These are phyloP conservation scores for Barnardius zonarius DNA, from an alignment of 2,113 vertebrate genomes.

Conservation along the genomic window DNA sequence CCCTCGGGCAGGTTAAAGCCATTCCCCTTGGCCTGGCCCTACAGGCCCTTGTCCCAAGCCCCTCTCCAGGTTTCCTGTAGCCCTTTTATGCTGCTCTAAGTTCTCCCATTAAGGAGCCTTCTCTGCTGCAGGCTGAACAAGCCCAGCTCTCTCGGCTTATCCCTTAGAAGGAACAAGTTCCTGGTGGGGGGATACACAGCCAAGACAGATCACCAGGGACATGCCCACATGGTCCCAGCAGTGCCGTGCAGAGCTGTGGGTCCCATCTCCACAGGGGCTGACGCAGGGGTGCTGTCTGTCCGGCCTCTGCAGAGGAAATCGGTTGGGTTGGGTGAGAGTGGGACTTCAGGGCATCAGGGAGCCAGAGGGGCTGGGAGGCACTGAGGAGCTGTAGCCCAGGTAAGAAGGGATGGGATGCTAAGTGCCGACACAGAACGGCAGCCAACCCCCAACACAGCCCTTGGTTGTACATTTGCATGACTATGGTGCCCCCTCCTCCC, in stretches of 20 bases:
- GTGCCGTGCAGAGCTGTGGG: rapidly evolving
- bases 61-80: not conserved
- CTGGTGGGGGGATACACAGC: too few relatives aligned
- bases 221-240: rapidly evolving
- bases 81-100: not conserved
- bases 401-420: not conserved
- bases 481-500: rapidly evolving
- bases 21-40: too few relatives aligned
- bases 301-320: rapidly evolving
- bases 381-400: not conserved
- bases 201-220: not conserved
- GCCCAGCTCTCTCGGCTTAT: not conserved
- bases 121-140: not conserved
- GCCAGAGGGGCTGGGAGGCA: not conserved
- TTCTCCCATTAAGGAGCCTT: not conserved
- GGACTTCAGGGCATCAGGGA: not conserved
- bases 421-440: not conserved
- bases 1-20: too few relatives aligned
- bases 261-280: not conserved
- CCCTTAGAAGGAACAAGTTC: not conserved
- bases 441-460: rapidly evolving
- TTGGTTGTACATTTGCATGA: rapidly evolving
- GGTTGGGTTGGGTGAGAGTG: rapidly evolving
- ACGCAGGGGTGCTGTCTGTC: rapidly evolving
- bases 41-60: too few relatives aligned